Conservation (phyloP, 1,140 invertebrate species). For the Pissodes strobi region DNA sequence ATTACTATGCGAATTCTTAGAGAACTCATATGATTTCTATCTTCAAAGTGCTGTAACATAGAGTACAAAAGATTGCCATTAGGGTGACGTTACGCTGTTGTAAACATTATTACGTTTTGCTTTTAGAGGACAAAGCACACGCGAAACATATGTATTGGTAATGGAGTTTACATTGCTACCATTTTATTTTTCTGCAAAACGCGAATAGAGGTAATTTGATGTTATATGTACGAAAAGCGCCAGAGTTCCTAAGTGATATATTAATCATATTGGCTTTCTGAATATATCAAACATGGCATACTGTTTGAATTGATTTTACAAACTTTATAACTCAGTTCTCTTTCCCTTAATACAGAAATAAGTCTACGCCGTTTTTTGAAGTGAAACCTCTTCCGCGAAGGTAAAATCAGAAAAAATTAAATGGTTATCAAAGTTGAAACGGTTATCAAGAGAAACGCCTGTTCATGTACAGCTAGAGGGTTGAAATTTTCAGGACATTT, state of each 20-base stretch:
- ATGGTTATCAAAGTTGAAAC: no score
- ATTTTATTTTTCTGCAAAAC: slow-evolving; percentile 10
- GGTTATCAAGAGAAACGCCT: no score
- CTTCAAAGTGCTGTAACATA: slow-evolving; percentile 4
- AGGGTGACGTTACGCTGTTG: slow-evolving; percentile 13
- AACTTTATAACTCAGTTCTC: no score
- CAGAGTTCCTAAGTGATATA: slow-evolving; percentile 14
- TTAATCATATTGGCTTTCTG: slow-evolving; percentile 17
- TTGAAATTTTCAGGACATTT: no score
- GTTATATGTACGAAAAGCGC: not conserved
- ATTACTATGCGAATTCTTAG: no score
- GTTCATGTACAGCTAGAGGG: no score
- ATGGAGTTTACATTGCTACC: slow-evolving; percentile 21
- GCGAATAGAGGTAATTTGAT: not conserved
- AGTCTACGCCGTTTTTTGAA: no score
- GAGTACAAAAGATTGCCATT: slow-evolving; percentile 20
- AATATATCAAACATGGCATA: no score
- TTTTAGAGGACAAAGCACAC: slow-evolving; percentile 21
- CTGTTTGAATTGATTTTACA: no score
- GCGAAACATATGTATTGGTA: slow-evolving; percentile 17
- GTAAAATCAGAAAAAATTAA: no score
- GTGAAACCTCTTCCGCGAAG: no score
- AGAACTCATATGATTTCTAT: slow-evolving; percentile 10
- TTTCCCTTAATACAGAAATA: no score
- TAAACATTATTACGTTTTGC: slow-evolving; percentile 20